These are phyloP conservation scores for Tetragnatha versicolor DNA, from an alignment of 1,140 invertebrate species.

Conservation along the genomic window DNA sequence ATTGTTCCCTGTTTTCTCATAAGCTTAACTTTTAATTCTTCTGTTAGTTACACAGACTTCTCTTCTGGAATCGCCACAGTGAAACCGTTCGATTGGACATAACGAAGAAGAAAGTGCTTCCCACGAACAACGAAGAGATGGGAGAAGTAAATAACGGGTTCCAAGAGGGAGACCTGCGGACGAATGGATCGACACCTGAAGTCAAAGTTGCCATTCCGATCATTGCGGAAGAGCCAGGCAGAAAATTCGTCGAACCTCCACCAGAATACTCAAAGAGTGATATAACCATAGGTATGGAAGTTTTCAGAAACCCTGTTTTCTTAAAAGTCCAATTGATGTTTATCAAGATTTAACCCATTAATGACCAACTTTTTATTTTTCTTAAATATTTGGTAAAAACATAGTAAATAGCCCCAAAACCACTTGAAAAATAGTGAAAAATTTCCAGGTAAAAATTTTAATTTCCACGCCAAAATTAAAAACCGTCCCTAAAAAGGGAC, in stretches of 20 bases:
- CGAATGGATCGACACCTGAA: not conserved
- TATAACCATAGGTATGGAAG: too few relatives aligned
- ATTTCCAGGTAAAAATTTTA: too few relatives aligned
- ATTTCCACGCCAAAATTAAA: too few relatives aligned
- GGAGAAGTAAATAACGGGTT: constrained; percentile 10
- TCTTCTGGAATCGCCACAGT: constrained; percentile 65
- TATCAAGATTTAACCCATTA: not conserved
- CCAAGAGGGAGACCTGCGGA: not conserved
- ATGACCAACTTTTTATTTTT: too few relatives aligned
- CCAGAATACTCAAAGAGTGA: too few relatives aligned
- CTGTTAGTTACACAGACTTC: constrained; percentile 65
- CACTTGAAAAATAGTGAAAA: too few relatives aligned
- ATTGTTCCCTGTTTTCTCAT: too few relatives aligned
- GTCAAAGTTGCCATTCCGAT: not conserved
- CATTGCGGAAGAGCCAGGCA: not conserved
- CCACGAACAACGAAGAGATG: constrained; percentile 1
- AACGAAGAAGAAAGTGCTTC: constrained; percentile 39
- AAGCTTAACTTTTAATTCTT: not conserved
- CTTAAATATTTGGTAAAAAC: too few relatives aligned
- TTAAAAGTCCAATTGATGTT: not conserved
- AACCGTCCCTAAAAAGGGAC: too few relatives aligned
- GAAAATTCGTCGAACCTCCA: constrained; percentile 26
- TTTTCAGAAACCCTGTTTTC: not conserved
- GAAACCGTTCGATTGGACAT: constrained; percentile 62
- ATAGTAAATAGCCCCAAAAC: too few relatives aligned